Base-by-base conservation (phyloP, 2,888 invertebrate species). In the Phaedon cochleariae region DNA sequence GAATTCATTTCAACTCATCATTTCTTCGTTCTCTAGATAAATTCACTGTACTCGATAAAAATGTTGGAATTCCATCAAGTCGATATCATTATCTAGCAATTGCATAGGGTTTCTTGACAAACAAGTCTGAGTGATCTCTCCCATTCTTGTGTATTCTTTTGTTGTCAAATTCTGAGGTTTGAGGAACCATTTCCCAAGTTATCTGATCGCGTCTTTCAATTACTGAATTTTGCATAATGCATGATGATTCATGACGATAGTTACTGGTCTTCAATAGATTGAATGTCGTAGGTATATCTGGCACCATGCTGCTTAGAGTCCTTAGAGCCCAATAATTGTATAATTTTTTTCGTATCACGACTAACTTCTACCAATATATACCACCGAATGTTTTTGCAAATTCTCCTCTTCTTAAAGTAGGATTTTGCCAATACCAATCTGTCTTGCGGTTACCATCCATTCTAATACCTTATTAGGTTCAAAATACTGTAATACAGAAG, bases 401-500 rank as follows among this genome's bases (percentile, higher is more conserved):
- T 66, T 67, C 1, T 55, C 52, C 0, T 41, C 49, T 41, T 71
- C 64, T 57, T 73, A 70, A 18, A 73, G 48, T 6, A 72, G 37
- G 2, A 73, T 55, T 1, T 64, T 68, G 26, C 68, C 69, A 4
- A 70, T 37, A 9, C 72, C 71, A 9, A 58, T 26, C 48, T n/a
- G 49, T 37, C 68, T 58, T 0, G 71, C 74, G 26, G 72, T 70
- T 10, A 64, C 64, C 31, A 64, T 53, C 20, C 73, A 37, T 59
- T 71, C 72, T 31, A 67, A 67, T 1, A 34, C 71, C 12, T 45
- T 59, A 10, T 68, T 51, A 3, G 71, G 71, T 15, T 67, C 17
- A 31, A 29, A 61, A 22, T 61, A 53, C 15, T 61, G 61, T 37
- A 61, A 55, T 7, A 71, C 66, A 10, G 72, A 71, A 1, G 67